Percentiles rank a stretch among this genome's conserved stretches.
Evolutionary conservation across 2,888 invertebrate species (phyloP).

Genomic region (Zygogramma bicolorata): DNA sequence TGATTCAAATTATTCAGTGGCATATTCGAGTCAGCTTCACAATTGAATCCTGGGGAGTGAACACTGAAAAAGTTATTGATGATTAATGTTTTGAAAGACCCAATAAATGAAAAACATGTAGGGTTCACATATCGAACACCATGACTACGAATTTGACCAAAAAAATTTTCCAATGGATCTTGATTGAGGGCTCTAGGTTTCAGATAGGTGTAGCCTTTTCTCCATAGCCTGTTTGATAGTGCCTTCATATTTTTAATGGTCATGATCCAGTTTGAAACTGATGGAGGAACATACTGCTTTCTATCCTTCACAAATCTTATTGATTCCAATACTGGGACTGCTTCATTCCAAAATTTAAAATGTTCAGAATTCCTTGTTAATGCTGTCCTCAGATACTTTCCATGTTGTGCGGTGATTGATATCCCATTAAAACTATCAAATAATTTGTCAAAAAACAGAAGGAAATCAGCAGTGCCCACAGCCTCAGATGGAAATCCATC

Average conservation of each 20-base stretch:
- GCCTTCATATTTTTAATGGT: slow-evolving; percentile 36
- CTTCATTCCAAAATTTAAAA: slow-evolving; percentile 17
- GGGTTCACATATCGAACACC: slow-evolving; percentile 42
- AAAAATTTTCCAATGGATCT: slow-evolving; percentile 49
- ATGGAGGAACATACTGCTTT: slow-evolving; percentile 30
- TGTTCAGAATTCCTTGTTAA: slow-evolving; percentile 14
- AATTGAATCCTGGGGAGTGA: slow-evolving; percentile 39
- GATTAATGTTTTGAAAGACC: slow-evolving; percentile 39
- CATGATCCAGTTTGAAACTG: slow-evolving; percentile 39
- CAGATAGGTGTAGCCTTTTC: slow-evolving; percentile 38
- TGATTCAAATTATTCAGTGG: slow-evolving; percentile 24
- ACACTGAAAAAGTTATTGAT: slow-evolving; percentile 43
- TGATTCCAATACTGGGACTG: slow-evolving; percentile 2
- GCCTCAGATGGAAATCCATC: slow-evolving; percentile 22
- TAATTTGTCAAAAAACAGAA: slow-evolving; percentile 32
- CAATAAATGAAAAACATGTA: slow-evolving; percentile 27
- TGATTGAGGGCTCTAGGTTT: slow-evolving; percentile 39
- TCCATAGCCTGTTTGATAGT: slow-evolving; percentile 33
- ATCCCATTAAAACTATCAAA: slow-evolving; percentile 37
- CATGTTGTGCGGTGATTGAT: not conserved
- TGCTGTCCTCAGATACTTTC: slow-evolving; percentile 15
- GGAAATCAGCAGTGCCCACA: slow-evolving; percentile 29
- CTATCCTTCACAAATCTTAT: slow-evolving; percentile 22
- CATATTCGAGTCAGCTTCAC: slow-evolving; percentile 37
- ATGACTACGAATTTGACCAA: slow-evolving; percentile 41